Percentiles rank a stretch among this genome's conserved stretches.
phyloP scores from a whole-genome alignment of 2,113 vertebrate genomes.

The Epinephelus moara region DNA sequence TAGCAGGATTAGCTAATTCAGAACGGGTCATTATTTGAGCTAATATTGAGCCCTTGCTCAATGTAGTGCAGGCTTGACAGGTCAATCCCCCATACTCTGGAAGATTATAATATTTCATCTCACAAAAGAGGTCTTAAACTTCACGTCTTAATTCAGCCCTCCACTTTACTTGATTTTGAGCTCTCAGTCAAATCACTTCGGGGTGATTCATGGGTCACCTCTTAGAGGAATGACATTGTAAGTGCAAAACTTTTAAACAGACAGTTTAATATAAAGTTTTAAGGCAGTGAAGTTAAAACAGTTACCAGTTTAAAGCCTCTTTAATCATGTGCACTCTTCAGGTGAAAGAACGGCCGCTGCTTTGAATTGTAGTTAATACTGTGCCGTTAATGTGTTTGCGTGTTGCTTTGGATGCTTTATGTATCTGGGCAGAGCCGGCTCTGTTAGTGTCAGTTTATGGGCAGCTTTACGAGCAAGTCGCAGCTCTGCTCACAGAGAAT shows the following conservation, averaged over 20 bases:
- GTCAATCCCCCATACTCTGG: conserved; percentile 55
- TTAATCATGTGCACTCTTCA: conserved; percentile 34
- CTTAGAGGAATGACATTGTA: conserved; percentile 21
- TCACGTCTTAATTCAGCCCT: conserved; percentile 42
- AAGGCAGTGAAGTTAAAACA: conserved; percentile 23
- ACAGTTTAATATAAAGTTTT: conserved; percentile 41
- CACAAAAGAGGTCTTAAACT: conserved; percentile 66
- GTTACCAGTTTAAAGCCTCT: conserved; percentile 42
- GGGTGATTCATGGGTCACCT: conserved; percentile 60
- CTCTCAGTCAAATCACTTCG: conserved; percentile 32
- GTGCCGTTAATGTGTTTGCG: conserved; percentile 31
- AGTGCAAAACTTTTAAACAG: conserved; percentile 50
- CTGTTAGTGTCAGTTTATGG: conserved; percentile 74
- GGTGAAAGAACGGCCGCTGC: conserved; percentile 25
- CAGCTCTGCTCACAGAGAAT: conserved; percentile 68
- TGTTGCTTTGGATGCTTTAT: conserved; percentile 56
- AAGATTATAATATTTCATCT: conserved; percentile 68
- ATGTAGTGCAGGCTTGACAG: conserved; percentile 50
- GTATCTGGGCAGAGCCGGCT: conserved; percentile 52
- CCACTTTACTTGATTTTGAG: conserved; percentile 39
- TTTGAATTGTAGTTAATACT: conserved; percentile 35
- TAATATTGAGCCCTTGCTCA: conserved; percentile 57
- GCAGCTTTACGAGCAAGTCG: conserved; percentile 75
- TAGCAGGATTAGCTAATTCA: conserved; percentile 67
- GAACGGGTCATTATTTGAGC: conserved; percentile 49